These are phyloP conservation scores for Tinamus guttatus DNA, from an alignment of 2,113 vertebrate species.

Conservation along the genomic window DNA sequence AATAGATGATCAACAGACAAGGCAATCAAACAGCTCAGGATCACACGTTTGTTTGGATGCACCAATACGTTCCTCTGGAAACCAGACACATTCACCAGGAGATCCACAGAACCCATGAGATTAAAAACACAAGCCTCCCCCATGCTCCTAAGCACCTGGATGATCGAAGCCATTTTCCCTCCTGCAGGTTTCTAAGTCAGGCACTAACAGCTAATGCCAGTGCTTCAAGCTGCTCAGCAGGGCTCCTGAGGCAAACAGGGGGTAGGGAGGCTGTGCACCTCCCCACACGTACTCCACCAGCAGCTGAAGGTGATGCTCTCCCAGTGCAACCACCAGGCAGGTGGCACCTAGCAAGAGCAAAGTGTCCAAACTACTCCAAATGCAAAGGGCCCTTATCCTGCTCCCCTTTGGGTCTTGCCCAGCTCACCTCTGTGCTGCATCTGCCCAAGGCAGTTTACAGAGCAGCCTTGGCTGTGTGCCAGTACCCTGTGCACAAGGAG, in stretches of 20 bases:
- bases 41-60: rapidly evolving
- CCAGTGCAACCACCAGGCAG: background rate
- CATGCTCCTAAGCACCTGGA: constrained; percentile 16
- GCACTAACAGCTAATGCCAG: background rate
- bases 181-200: background rate
- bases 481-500: too few species aligned
- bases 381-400: background rate
- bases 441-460: too few species aligned
- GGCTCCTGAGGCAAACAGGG: background rate
- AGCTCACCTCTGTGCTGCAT: too few species aligned
- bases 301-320: background rate
- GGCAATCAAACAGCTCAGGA: background rate
- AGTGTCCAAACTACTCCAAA: background rate
- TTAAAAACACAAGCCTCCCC: background rate
- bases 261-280: background rate
- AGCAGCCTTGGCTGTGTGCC: too few species aligned
- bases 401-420: background rate
- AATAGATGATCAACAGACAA: background rate
- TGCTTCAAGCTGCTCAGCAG: background rate
- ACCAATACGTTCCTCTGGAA: rapidly evolving
- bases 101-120: background rate
- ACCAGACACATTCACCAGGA: background rate
- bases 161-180: background rate
- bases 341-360: background rate
- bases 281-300: rapidly evolving